Evolutionary conservation across 2,797 vertebrate species (phyloP).

Genomic region (Sandelia bainsii): DNA sequence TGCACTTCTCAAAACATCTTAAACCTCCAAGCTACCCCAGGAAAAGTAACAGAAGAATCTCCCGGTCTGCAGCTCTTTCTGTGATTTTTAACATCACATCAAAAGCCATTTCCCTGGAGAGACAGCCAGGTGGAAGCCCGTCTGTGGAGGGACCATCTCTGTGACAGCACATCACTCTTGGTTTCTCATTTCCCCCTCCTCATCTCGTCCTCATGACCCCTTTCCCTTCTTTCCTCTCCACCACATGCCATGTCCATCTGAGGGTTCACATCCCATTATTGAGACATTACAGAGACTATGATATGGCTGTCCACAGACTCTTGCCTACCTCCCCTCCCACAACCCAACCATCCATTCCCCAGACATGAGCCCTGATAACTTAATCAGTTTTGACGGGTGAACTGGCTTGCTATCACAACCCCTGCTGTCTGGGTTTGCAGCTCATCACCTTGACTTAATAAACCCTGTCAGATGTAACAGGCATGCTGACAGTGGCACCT

Average conservation of each 20-base stretch:
- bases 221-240: conserved; percentile 24
- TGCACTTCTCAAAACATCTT: not conserved
- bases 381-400: conserved; percentile 66
- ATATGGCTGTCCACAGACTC: conserved; percentile 21
- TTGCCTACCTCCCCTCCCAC: not conserved
- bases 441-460: conserved; percentile 64
- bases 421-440: conserved; percentile 52
- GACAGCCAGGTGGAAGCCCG: conserved; percentile 37
- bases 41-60: not conserved
- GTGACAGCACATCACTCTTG: conserved; percentile 24
- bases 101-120: conserved; percentile 29
- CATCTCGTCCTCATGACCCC: conserved; percentile 26
- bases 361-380: conserved; percentile 39
- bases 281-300: conserved; percentile 37
- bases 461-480: conserved; percentile 52
- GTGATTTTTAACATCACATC: conserved; percentile 29
- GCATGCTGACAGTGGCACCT: conserved; percentile 17
- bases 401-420: conserved; percentile 48
- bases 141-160: conserved; percentile 39
- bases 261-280: conserved; percentile 33
- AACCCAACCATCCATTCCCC: not conserved
- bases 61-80: conserved; percentile 1
- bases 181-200: conserved; percentile 25
- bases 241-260: not conserved
- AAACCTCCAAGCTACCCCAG: not conserved